Base-by-base conservation (phyloP, 2,888 invertebrate species). In the Galerucella nymphaeae region DNA sequence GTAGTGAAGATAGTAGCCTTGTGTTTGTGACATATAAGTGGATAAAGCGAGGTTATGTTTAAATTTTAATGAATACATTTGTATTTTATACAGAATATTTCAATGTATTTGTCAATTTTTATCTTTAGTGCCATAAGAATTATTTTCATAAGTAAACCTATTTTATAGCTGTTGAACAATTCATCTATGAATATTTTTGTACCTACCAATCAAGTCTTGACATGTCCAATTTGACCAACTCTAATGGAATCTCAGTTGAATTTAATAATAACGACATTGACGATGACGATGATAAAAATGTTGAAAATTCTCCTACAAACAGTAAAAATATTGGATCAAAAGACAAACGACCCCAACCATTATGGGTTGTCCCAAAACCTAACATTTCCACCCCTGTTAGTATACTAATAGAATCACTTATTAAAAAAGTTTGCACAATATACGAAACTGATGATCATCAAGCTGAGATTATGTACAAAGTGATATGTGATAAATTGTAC, bases 361-460 rank as follows among this genome's bases (percentile, higher is more conserved):
- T 72, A 38, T 73, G 68, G 66, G 50, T 74, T 14, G 70, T 74
- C 11, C 38, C 73, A 45, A 70, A 73, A 58, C 70, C 64, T 45
- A 61, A 45, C 48, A 81, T 86, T 8, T 89, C 90, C 14, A 90
- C 91, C 20, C 90, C 92, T 0, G 90, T 90, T 66, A 93, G 92
- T 82, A 87, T 94, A 8, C 86, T 93, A 1, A 91, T 93, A 50
- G 92, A 93, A 82, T 92, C 93, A 2, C 87, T 93, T 0, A 89
- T 93, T 57, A 91, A 92, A 83, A 91, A 92, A 82, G 86, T 93
- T 14, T 93, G 93, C 82, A 86, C 88, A 5, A 86, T 92, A 14
- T 88, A 92, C 13, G 93, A 93, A 84, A 88, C 89, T 74, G 91
- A 93, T 82, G 83, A 85, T 16, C 76, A 81, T 65, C 87, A 89